A percentile compares a stretch with the other conserved stretches of the same genome.
Conservation (phyloP, 2,113 vertebrate species). For the Cryptoleucopteryx plumbea region DNA sequence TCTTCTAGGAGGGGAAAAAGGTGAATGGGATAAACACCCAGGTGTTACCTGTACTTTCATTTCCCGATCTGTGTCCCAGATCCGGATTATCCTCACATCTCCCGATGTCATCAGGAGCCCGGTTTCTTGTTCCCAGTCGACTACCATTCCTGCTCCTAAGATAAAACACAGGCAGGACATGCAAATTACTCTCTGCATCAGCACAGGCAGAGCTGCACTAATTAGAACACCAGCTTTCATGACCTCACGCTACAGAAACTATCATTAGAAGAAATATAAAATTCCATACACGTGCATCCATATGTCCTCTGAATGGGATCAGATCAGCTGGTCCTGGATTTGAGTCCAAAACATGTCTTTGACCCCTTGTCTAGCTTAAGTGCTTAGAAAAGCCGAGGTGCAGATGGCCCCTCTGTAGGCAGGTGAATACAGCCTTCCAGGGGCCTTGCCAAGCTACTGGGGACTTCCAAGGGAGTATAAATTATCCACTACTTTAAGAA, state of each 20-base stretch:
- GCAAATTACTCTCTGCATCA: neutral
- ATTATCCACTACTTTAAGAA: neutral
- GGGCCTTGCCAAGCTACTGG: neutral
- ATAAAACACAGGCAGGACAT: neutral
- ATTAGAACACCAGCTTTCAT: neutral
- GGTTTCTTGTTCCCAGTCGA: slow-evolving; percentile 98
- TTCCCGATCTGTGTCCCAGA: slow-evolving; percentile 97
- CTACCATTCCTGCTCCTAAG: slow-evolving; percentile 94
- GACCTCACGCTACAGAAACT: neutral
- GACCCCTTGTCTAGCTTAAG: neutral
- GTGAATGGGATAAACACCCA: fast-evolving
- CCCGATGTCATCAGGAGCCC: slow-evolving; percentile 96
- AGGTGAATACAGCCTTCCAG: neutral
- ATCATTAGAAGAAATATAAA: fast-evolving
- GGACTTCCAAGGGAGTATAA: neutral
- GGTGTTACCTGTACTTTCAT: slow-evolving; percentile 92
- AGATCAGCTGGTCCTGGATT: neutral
- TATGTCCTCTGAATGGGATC: fast-evolving
- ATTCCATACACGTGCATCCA: neutral
- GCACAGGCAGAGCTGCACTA: neutral
- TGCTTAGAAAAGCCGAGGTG: neutral
- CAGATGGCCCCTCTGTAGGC: neutral
- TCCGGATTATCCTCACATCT: slow-evolving; percentile 90
- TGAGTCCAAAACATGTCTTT: fast-evolving
- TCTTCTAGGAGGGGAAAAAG: neutral